These are phyloP conservation scores for Cetonia aurata DNA, from an alignment of 2,888 invertebrate species.

Conservation along the genomic window DNA sequence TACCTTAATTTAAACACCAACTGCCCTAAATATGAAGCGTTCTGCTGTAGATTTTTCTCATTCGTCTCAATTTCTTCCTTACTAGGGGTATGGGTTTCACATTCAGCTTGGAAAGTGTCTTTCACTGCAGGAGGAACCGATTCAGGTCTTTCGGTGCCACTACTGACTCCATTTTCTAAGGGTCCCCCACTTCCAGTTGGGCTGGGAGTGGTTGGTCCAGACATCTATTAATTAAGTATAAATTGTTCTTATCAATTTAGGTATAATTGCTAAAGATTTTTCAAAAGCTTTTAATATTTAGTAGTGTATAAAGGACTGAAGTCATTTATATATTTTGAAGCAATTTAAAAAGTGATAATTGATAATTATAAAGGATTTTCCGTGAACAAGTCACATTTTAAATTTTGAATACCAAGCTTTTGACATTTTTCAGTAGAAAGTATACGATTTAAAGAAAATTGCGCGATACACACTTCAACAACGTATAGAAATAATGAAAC, in stretches of 20 bases:
- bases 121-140: slow-evolving; percentile 63
- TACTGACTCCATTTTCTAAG: slow-evolving; percentile 60
- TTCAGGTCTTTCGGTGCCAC: slow-evolving; percentile 55
- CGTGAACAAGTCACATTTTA: no score
- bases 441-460: no score
- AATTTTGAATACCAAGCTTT: no score
- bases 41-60: slow-evolving; percentile 71
- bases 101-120: slow-evolving; percentile 66
- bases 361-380: no score
- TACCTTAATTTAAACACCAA: slow-evolving; percentile 89
- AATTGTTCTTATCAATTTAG: not conserved
- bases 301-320: no score
- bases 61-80: slow-evolving; percentile 72
- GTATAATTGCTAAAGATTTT: no score
- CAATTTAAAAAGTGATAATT: no score
- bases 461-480: no score
- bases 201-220: slow-evolving; percentile 64
- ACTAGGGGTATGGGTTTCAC: slow-evolving; percentile 67
- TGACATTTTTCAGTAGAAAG: no score
- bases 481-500: no score
- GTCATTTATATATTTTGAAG: no score
- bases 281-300: no score
- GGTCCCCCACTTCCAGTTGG: slow-evolving; percentile 62
- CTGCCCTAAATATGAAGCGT: slow-evolving; percentile 83
- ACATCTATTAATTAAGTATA: slow-evolving; percentile 59